phyloP scores from a whole-genome alignment of 2,113 vertebrate species.

The Lipophrys pholis region DNA sequence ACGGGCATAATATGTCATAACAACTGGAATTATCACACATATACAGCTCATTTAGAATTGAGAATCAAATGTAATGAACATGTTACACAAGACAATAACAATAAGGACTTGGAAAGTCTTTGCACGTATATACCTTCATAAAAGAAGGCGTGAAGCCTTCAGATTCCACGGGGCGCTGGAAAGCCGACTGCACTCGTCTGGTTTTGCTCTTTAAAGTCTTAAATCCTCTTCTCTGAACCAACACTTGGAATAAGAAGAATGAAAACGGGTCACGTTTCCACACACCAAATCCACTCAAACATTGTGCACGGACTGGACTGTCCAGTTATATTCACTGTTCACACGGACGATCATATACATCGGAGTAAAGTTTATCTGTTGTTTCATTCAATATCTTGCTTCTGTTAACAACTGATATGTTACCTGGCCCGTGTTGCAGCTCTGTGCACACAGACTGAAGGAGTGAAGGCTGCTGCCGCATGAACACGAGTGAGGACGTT shows the following conservation, averaged over 20 bases:
- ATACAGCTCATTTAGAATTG: not conserved
- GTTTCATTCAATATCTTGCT: not conserved
- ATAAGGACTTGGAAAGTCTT: not conserved
- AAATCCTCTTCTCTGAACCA: constrained; percentile 89
- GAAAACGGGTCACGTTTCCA: not conserved
- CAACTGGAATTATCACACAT: not conserved
- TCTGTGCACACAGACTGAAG: constrained; percentile 85
- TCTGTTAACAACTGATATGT: not conserved
- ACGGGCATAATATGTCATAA: too few species aligned
- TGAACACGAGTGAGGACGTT: constrained; percentile 79
- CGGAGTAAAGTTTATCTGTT: too few species aligned
- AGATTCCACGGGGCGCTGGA: constrained; percentile 85
- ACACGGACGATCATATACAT: not conserved
- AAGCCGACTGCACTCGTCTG: constrained; percentile 87
- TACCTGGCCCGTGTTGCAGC: constrained; percentile 90
- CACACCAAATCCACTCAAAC: not conserved
- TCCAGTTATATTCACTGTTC: not conserved
- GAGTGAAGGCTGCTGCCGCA: constrained; percentile 82
- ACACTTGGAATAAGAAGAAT: constrained; percentile 77
- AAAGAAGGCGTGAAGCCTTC: constrained; percentile 89
- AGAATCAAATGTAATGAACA: not conserved
- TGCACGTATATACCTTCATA: constrained; percentile 86
- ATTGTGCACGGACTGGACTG: not conserved
- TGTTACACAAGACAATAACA: not conserved
- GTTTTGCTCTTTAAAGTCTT: constrained; percentile 93